Base-by-base conservation (phyloP, 2,797 vertebrate genomes). In the Coreius guichenoti region DNA sequence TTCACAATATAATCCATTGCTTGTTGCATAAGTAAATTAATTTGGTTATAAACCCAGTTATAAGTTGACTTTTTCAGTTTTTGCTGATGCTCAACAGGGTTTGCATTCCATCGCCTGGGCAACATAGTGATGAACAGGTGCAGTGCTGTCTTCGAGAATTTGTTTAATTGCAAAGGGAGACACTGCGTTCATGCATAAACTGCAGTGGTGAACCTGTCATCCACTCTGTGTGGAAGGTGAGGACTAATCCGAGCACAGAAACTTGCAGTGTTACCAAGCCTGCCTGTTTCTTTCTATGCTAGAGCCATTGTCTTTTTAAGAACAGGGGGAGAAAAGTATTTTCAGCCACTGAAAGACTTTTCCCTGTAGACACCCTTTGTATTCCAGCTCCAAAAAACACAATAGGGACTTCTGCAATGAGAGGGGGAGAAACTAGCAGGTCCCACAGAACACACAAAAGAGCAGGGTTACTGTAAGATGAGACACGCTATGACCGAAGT, bases 251-350 rank as follows among this genome's bases (percentile, higher is more conserved):
- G 90, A 92, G 89, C 65, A 86, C 84, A 73, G 74, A 89, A 89
- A 90, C 89, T 84, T 67, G 73, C 75, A 84, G 82, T 84, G 88
- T 88, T 88, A 87, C 88, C 43, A 65, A 87, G 85, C 86, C 87
- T 79, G 86, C 89, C 89, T 61, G 68, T 83, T 86, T 92, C 90
- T 91, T 92, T 91, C 88, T 91, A 89, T 87, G 86, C 90, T 87
- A 86, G 79, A 75, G 75, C 88, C 88, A 92, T 94, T 94, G 92
- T 95, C 87, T 89, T 92, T 94, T 92, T 91, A 90, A 92, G 91
- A 87, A 91, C 86, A 92, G 91, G 90, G 88, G 88, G 90, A 67
- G 77, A 87, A 88, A 92, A 85, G 90, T 91, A 87, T 89, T 89
- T 86, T 84, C 80, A 83, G 78, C 87, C 89, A 91, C 87, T 89